Conservation (phyloP, 2,888 invertebrate genomes). For the Ptychoptera albimana region DNA sequence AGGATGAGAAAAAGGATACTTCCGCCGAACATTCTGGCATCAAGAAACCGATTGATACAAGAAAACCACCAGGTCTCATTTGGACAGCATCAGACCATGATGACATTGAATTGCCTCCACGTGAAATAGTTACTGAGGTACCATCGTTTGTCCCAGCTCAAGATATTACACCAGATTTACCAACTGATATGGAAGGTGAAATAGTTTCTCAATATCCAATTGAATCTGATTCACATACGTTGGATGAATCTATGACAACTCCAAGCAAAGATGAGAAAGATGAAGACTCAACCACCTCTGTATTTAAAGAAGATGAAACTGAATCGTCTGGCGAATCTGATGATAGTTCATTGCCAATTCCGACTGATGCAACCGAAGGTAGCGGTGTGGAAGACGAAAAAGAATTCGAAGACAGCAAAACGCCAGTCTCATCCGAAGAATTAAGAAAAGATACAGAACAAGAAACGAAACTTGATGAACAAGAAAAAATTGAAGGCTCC, state of each 20-base stretch:
- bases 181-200: background rate
- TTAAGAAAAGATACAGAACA: background rate
- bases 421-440: background rate
- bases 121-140: slow-evolving; percentile 11
- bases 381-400: slow-evolving; percentile 1
- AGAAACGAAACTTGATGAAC: slow-evolving; percentile 5
- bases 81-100: slow-evolving; percentile 8
- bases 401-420: slow-evolving; percentile 5
- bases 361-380: background rate
- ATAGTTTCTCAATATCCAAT: slow-evolving; percentile 5
- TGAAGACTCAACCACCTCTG: background rate
- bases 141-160: slow-evolving; percentile 3
- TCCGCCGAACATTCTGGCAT: no score
- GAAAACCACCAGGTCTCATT: slow-evolving; percentile 6
- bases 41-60: background rate
- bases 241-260: slow-evolving; percentile 5
- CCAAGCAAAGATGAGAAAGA: background rate
- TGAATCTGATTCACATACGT: slow-evolving; percentile 8
- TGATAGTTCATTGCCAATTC: background rate
- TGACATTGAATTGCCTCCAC: slow-evolving; percentile 8
- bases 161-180: slow-evolving; percentile 6
- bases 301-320: background rate
- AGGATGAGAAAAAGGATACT: no score
- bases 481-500: slow-evolving; percentile 5
- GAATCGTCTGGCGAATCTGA: slow-evolving; percentile 1